A percentile compares a stretch with the other conserved stretches of the same genome.
Evolutionary conservation across 2,888 invertebrate genomes (phyloP).

Genomic region (Hypomecis punctinalis): DNA sequence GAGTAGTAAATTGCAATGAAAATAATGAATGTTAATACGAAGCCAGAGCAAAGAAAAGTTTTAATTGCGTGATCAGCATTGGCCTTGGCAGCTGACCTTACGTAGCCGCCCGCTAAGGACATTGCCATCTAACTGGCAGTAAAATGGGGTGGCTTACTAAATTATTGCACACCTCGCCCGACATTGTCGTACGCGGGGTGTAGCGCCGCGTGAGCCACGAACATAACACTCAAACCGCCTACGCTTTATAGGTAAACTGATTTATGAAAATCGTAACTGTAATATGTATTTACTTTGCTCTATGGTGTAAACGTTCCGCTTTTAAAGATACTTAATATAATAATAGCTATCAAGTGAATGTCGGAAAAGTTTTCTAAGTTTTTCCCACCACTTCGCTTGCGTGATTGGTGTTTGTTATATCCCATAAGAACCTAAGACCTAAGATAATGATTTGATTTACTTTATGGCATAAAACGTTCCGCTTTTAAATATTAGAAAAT

Average conservation of each 20-base stretch:
- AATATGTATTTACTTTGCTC: conserved; percentile 12
- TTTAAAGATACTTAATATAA: too few species aligned
- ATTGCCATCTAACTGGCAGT: conserved; percentile 56
- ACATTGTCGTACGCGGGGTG: conserved; percentile 21
- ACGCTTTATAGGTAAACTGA: conserved; percentile 12
- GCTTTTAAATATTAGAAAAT: too few species aligned
- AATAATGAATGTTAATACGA: conserved; percentile 48
- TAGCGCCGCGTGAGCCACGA: conserved; percentile 34
- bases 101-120: conserved; percentile 57
- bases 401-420: too few species aligned
- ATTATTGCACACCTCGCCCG: conserved; percentile 36
- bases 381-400: too few species aligned
- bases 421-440: too few species aligned
- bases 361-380: too few species aligned
- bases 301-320: conserved; percentile 8
- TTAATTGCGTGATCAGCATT: conserved; percentile 64
- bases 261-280: conserved; percentile 23
- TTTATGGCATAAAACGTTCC: too few species aligned
- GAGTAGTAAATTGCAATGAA: conserved; percentile 16
- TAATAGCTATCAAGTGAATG: too few species aligned
- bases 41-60: conserved; percentile 64
- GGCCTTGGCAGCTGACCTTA: conserved; percentile 68
- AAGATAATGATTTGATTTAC: too few species aligned
- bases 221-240: conserved; percentile 28
- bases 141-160: conserved; percentile 38